phyloP scores from a whole-genome alignment of 2,888 invertebrate species.

The Eulithis prunata region DNA sequence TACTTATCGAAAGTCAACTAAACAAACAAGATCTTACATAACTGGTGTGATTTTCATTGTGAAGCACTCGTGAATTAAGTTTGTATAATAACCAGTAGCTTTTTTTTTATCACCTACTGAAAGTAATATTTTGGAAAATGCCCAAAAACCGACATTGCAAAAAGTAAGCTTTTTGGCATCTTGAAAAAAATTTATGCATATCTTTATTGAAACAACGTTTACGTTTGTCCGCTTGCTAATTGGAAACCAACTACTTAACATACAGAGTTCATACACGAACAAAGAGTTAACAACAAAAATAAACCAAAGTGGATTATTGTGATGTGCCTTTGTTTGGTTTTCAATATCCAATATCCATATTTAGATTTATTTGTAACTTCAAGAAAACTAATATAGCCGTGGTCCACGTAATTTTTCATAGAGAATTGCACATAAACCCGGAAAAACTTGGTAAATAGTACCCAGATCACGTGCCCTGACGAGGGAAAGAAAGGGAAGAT shows the following conservation, averaged over 20 bases:
- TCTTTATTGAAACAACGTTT: no score
- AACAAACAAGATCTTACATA: no score
- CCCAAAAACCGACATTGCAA: no score
- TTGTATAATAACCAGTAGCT: no score
- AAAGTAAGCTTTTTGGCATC: no score
- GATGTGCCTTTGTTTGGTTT: not conserved
- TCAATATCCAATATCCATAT: constrained; percentile 8
- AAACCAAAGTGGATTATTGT: not conserved
- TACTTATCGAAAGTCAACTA: not conserved
- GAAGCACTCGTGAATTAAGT: no score
- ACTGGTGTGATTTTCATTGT: no score
- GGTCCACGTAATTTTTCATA: constrained; percentile 75
- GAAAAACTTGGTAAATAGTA: constrained; percentile 62
- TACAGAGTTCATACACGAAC: not conserved
- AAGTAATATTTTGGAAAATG: no score
- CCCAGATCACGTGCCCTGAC: constrained; percentile 65
- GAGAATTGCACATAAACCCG: constrained; percentile 68
- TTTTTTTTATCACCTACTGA: no score
- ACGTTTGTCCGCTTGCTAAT: not conserved
- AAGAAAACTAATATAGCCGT: constrained; percentile 60
- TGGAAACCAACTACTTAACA: not conserved
- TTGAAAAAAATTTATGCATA: no score
- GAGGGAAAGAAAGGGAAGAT: constrained; percentile 44
- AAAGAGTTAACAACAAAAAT: not conserved
- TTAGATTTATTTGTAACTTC: constrained; percentile 2